Percentiles rank a stretch among this genome's conserved stretches.
These are phyloP conservation scores for Aurelia aurita complex sp. Pacific DNA, from an alignment of 30 jellyfish, hydroid and myxozoan species.

Conservation along the genomic window DNA sequence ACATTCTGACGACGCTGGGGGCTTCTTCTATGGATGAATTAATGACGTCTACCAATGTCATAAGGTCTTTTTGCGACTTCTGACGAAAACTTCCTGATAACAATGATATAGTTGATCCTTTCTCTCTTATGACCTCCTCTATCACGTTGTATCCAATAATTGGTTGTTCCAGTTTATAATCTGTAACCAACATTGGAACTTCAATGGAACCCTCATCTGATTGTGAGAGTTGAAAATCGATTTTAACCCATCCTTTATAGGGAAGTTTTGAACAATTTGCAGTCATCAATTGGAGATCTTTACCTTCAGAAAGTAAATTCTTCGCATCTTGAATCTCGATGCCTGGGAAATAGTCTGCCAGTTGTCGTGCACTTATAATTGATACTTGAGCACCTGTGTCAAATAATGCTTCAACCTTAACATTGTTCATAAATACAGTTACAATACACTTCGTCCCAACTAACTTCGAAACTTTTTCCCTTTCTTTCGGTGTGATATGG, in stretches of 20 bases:
- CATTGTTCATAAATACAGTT: neutral
- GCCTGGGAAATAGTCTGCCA: slow-evolving; percentile 5
- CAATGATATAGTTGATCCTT: neutral
- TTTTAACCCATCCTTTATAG: slow-evolving; percentile 6
- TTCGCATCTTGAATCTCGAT: neutral
- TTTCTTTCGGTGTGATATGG: slow-evolving; percentile 33
- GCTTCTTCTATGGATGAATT: neutral
- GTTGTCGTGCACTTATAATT: slow-evolving; percentile 13
- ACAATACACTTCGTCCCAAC: neutral
- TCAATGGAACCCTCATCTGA: slow-evolving; percentile 1
- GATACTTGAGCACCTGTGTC: slow-evolving; percentile 67
- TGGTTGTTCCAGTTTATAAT: neutral
- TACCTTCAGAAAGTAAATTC: neutral
- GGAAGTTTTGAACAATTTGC: slow-evolving; percentile 26
- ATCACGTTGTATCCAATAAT: slow-evolving; percentile 6
- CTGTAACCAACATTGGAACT: slow-evolving; percentile 4
- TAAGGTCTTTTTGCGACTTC: neutral
- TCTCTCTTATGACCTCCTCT: neutral
- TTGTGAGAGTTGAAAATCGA: neutral
- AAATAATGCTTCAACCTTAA: slow-evolving; percentile 2
- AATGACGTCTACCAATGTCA: neutral
- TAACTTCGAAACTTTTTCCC: neutral
- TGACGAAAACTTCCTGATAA: neutral
- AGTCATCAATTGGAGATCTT: neutral
- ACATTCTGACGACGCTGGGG: too few relatives aligned